Percentiles rank a stretch among this genome's conserved stretches.
phyloP scores from a whole-genome alignment of 2,888 invertebrate genomes.

The Leptogaster cylindrica region DNA sequence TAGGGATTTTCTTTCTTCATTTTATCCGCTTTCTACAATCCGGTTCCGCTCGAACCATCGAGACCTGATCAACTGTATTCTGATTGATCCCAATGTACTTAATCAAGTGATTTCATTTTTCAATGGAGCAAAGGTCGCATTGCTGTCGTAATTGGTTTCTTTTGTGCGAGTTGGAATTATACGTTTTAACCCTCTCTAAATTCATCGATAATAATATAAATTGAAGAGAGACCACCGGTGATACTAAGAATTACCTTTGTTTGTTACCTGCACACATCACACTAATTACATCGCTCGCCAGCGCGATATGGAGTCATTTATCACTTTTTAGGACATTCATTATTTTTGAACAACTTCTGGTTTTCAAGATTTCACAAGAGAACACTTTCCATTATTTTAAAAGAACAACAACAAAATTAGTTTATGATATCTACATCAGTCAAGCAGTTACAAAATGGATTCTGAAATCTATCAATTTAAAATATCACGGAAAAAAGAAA shows the following conservation, averaged over 20 bases:
- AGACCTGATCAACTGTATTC: constrained; percentile 1
- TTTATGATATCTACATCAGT: too few species aligned
- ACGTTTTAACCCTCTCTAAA: background rate
- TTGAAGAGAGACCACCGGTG: background rate
- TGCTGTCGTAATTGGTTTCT: constrained; percentile 43
- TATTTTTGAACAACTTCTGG: too few species aligned
- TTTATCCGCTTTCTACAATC: background rate
- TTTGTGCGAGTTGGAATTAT: constrained; percentile 16
- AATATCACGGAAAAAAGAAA: too few species aligned
- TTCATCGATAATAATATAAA: background rate
- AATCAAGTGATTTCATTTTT: constrained; percentile 25
- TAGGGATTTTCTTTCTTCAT: constrained; percentile 4
- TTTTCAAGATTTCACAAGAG: too few species aligned
- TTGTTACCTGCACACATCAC: too few species aligned
- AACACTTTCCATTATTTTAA: too few species aligned
- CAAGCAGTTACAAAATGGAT: too few species aligned
- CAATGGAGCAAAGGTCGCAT: constrained; percentile 36
- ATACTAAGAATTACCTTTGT: background rate
- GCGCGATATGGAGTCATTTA: too few species aligned
- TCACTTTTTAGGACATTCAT: too few species aligned
- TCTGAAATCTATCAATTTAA: too few species aligned
- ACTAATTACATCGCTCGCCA: too few species aligned
- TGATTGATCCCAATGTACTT: constrained; percentile 23
- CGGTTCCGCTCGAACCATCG: background rate
- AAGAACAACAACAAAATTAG: too few species aligned